A percentile compares a stretch with the other conserved stretches of the same genome.
These are phyloP conservation scores for Cerastis rubricosa DNA, from an alignment of 2,888 invertebrate genomes.

Conservation along the genomic window DNA sequence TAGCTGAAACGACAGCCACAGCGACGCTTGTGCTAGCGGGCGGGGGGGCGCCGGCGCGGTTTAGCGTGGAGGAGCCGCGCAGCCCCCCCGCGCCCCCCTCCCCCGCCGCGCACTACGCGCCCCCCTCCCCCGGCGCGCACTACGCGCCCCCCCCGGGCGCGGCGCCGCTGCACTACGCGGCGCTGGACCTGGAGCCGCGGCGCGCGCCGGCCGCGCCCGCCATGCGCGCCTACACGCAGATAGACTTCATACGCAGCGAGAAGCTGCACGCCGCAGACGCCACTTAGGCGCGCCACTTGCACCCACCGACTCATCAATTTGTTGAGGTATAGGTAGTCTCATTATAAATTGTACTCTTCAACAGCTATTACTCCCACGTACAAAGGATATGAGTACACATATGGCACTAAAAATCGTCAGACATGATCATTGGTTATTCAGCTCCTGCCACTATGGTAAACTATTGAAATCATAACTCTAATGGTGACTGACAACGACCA, in stretches of 20 bases:
- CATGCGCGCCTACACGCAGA: conserved; percentile 94
- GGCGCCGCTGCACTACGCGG: conserved; percentile 83
- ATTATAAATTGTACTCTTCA: not conserved
- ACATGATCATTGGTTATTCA: not conserved
- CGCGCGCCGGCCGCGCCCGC: conserved; percentile 80
- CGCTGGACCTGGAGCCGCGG: conserved; percentile 85
- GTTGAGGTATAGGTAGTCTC: not conserved
- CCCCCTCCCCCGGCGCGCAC: conserved; percentile 82
- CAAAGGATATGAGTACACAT: not conserved
- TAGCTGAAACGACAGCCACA: conserved; percentile 50
- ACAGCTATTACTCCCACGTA: not conserved
- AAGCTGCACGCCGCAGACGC: conserved; percentile 75
- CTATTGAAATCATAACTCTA: not conserved
- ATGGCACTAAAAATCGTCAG: not conserved
- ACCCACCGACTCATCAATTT: not conserved
- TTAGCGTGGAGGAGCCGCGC: conserved; percentile 64
- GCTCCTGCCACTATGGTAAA: not conserved
- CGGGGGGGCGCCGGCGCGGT: conserved; percentile 68
- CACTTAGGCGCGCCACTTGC: conserved; percentile 58
- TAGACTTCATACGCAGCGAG: conserved; percentile 94
- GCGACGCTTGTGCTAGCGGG: conserved; percentile 69
- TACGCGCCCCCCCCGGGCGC: not conserved
- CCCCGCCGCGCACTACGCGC: conserved; percentile 82
- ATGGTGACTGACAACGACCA: not conserved
- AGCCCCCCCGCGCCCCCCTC: conserved; percentile 59